Conservation (phyloP, 1,140 invertebrate species). For the Microvelia longipes region DNA sequence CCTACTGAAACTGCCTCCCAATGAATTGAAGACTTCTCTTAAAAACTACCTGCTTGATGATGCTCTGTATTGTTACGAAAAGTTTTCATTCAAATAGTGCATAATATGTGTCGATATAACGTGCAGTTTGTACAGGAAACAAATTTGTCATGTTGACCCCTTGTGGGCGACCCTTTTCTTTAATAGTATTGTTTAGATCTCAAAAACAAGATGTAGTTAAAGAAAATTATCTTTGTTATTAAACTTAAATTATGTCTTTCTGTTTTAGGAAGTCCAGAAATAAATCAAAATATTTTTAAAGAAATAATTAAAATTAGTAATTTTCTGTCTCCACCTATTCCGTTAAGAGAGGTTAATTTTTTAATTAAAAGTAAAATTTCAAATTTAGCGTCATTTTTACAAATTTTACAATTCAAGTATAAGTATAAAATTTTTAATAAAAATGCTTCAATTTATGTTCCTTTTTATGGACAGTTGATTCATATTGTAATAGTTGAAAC, state of each 20-base stretch:
- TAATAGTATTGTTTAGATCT: background rate
- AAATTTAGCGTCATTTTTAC: slow-evolving; percentile 2
- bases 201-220: background rate
- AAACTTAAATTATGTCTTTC: background rate
- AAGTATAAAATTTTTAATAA: slow-evolving; percentile 7
- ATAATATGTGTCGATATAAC: background rate
- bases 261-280: slow-evolving; percentile 17
- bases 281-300: slow-evolving; percentile 26
- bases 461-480: slow-evolving; percentile 17
- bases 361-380: background rate
- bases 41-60: too few relatives aligned
- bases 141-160: background rate
- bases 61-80: too few relatives aligned
- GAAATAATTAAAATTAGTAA: slow-evolving; percentile 9
- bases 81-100: background rate
- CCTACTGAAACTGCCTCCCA: too few relatives aligned
- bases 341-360: slow-evolving; percentile 12
- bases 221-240: background rate
- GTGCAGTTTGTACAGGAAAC: background rate
- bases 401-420: slow-evolving; percentile 2
- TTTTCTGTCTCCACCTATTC: background rate
- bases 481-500: slow-evolving; percentile 10
- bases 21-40: too few relatives aligned
- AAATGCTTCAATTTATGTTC: slow-evolving; percentile 6
- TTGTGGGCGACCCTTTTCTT: background rate